Base-by-base conservation (phyloP, 2,113 vertebrate species). In the Natator depressus region DNA sequence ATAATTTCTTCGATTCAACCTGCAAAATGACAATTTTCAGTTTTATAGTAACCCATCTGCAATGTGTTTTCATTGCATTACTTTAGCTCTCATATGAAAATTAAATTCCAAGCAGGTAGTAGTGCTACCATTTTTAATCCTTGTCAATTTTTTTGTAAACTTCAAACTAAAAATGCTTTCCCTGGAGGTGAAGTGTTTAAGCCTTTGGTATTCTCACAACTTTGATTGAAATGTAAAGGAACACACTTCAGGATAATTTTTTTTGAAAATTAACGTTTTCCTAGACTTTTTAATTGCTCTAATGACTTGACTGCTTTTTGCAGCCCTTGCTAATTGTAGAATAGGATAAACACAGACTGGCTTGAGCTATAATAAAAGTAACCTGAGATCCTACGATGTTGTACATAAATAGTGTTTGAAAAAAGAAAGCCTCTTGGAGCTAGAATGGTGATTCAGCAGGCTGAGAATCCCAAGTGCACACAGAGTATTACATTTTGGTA, bases 281-380 rank as follows among this genome's bases (percentile, higher is more conserved):
- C 89, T 35, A 89, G 87, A 35, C 84, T 29, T 89, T 78, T 94
- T 88, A 85, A 91, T 88, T 42, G 92, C 94, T 89, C 91, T 78
- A 84, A 24, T 78, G 17, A 31, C 79, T 88, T 25, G 57, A 79
- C 53, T 19, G 65, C 10, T 92, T 49, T 57, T 83, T 84, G 88
- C 91, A 91, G 92, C 89, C 83, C 85, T 89, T 72, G 86, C 89
- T 97, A 91, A 91, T n/a, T 94, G 84, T 93, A 93, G 86, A 93
- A 62, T 50, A 80, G 88, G 78, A 92, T 95, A 92, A 96, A 89
- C 69, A 91, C 72, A 84, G 95, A 87, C 35, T 75, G 50, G 81
- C 86, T 89, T 84, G 47, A 38, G 57, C 92, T 88, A 79, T 51
- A 85, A 78, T 65, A 53, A 78, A 93, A 87, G 89, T 88, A 81